phyloP scores from a whole-genome alignment of 2,797 vertebrate species.

The Crypturellus tataupa region DNA sequence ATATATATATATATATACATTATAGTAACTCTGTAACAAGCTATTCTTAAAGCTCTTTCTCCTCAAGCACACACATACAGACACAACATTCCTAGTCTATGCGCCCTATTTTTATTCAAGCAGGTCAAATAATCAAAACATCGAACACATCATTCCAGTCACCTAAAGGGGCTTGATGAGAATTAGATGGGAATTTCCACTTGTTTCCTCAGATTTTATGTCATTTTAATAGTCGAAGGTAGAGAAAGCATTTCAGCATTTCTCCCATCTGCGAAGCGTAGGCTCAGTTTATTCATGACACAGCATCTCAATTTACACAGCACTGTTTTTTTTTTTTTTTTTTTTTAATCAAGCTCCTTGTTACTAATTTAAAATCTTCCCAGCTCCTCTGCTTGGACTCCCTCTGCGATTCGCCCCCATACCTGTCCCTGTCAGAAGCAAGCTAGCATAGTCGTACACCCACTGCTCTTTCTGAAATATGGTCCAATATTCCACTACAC shows the following conservation, averaged over 20 bases:
- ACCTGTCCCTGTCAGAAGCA: not conserved
- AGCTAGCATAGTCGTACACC: not conserved
- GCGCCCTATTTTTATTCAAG: not conserved
- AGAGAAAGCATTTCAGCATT: not conserved
- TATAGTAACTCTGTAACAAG: not conserved
- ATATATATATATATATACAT: not conserved
- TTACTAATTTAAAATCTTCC: slow-evolving; percentile 9
- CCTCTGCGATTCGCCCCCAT: not conserved
- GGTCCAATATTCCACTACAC: not conserved
- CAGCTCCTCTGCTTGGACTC: not conserved
- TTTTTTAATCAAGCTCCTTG: not conserved
- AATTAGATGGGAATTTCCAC: not conserved
- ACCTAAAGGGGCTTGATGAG: not conserved
- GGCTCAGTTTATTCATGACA: not conserved
- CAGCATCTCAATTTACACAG: not conserved
- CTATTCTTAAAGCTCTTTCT: not conserved
- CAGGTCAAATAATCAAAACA: not conserved
- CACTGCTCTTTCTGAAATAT: not conserved
- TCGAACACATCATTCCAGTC: not conserved
- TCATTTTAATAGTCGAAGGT: not conserved
- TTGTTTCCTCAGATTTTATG: not conserved
- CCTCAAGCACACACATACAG: not conserved
- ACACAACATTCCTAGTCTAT: not conserved
- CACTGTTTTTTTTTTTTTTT: not conserved
- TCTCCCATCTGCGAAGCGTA: not conserved